phyloP scores from a whole-genome alignment of 1,140 invertebrate species.

The Papilio polyxenes region DNA sequence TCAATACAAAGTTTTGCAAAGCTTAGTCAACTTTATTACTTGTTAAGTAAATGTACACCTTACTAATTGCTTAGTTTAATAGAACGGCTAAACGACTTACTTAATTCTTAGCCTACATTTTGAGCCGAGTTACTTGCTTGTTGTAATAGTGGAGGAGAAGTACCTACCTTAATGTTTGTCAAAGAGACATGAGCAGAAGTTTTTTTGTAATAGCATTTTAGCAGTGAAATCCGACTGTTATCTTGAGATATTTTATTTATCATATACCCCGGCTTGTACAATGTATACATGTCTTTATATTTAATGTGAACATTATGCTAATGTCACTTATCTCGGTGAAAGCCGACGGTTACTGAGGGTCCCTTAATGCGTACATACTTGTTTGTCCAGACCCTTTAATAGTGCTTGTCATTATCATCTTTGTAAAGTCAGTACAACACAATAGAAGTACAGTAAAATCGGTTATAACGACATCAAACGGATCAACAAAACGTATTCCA shows the following conservation, averaged over 20 bases:
- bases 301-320: slow-evolving; percentile 11
- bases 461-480: too few species aligned
- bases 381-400: background rate
- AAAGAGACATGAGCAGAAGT: background rate
- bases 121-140: too few species aligned
- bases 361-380: background rate
- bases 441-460: background rate
- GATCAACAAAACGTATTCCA: too few species aligned
- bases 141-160: too few species aligned
- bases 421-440: background rate
- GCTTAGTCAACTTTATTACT: slow-evolving; percentile 16
- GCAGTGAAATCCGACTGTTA: background rate
- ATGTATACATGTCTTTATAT: background rate
- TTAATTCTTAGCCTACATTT: too few species aligned
- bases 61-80: background rate
- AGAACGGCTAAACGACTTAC: background rate
- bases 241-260: background rate
- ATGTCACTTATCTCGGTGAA: background rate
- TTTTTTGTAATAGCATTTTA: background rate
- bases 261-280: background rate
- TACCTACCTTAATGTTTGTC: too few species aligned
- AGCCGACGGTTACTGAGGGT: background rate
- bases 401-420: background rate
- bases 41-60: background rate
- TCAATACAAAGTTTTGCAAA: background rate